A percentile compares a stretch with the other conserved stretches of the same genome.
phyloP scores from a whole-genome alignment of 2,113 vertebrate genomes.

The Hemiprocne comata region DNA sequence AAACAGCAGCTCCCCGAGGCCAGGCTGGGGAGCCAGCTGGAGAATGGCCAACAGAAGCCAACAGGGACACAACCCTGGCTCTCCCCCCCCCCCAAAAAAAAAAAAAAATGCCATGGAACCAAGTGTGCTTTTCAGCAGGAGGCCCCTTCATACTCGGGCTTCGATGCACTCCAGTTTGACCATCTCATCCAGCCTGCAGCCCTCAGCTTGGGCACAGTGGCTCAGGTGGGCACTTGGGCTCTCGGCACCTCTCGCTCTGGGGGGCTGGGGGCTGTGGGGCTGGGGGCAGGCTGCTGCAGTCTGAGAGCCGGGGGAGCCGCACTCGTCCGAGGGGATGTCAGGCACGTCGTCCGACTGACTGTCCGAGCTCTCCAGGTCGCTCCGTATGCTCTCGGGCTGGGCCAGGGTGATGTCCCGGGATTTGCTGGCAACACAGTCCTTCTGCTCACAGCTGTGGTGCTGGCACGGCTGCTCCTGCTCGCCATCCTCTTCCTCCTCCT shows the following conservation, averaged over 20 bases:
- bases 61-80: not conserved
- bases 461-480: slow-evolving; percentile 80
- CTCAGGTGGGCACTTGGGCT: slow-evolving; percentile 82
- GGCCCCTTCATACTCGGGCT: slow-evolving; percentile 72
- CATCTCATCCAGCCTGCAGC: slow-evolving; percentile 66
- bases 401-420: slow-evolving; percentile 92
- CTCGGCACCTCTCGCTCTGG: slow-evolving; percentile 68
- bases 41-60: slow-evolving; percentile 44
- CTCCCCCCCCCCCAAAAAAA: too few relatives aligned
- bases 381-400: slow-evolving; percentile 97
- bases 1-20: slow-evolving; percentile 65
- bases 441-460: slow-evolving; percentile 80
- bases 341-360: slow-evolving; percentile 96
- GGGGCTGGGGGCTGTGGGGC: slow-evolving; percentile 66
- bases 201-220: slow-evolving; percentile 75
- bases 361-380: slow-evolving; percentile 97
- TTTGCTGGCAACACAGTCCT: slow-evolving; percentile 76
- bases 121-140: slow-evolving; percentile 51
- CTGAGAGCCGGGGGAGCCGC: slow-evolving; percentile 86
- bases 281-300: slow-evolving; percentile 68
- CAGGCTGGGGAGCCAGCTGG: slow-evolving; percentile 45
- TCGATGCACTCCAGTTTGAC: slow-evolving; percentile 78
- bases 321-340: slow-evolving; percentile 94
- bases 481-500: slow-evolving; percentile 56
- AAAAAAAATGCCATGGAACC: slow-evolving; percentile 31